A percentile compares a stretch with the other conserved stretches of the same genome.
Evolutionary conservation across 1,140 invertebrate species (phyloP).

Genomic region (Trichoplusia ni): DNA sequence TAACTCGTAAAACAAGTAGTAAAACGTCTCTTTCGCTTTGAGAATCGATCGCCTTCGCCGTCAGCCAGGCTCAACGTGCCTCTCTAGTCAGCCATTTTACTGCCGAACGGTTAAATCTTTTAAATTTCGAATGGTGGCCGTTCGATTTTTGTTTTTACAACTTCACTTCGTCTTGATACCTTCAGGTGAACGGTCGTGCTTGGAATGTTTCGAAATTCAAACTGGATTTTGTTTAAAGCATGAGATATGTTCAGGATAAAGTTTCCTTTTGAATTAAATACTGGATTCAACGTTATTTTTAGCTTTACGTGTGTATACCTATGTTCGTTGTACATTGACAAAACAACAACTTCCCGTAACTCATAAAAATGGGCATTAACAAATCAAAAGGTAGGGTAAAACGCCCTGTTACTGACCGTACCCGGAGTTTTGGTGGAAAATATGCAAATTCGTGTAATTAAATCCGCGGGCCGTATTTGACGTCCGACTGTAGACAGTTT

Average conservation of each 20-base stretch:
- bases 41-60: slow-evolving; percentile 56
- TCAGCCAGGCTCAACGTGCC: slow-evolving; percentile 50
- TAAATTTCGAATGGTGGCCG: slow-evolving; percentile 53
- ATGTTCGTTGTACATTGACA: too few species aligned
- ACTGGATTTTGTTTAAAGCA: background rate
- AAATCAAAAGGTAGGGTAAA: slow-evolving; percentile 47
- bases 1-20: slow-evolving; percentile 56
- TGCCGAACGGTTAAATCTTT: slow-evolving; percentile 50
- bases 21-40: slow-evolving; percentile 52
- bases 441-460: slow-evolving; percentile 68
- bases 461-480: slow-evolving; percentile 53
- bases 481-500: slow-evolving; percentile 52
- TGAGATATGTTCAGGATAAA: too few species aligned
- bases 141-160: slow-evolving; percentile 33
- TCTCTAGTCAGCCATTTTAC: slow-evolving; percentile 48
- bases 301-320: too few species aligned
- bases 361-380: slow-evolving; percentile 45
- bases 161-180: slow-evolving; percentile 24
- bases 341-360: slow-evolving; percentile 28
- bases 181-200: slow-evolving; percentile 1
- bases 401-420: slow-evolving; percentile 35
- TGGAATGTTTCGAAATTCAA: background rate
- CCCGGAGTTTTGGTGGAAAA: slow-evolving; percentile 40
- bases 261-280: too few species aligned
- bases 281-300: too few species aligned